These are phyloP conservation scores for Anguilla megastoma DNA, from an alignment of 2,797 vertebrate genomes.

Conservation along the genomic window DNA sequence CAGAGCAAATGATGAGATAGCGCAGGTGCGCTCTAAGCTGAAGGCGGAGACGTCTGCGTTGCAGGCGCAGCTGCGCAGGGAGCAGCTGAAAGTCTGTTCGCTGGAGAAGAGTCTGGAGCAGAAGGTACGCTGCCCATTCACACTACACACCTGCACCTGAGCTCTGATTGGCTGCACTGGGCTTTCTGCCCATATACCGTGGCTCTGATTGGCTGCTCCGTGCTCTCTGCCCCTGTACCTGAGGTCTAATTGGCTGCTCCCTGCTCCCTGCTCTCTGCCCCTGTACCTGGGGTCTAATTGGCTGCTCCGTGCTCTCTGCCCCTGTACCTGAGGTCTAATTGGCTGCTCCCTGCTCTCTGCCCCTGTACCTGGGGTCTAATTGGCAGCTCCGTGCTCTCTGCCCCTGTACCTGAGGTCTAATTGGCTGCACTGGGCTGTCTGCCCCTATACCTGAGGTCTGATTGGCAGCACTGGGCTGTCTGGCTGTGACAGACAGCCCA, in stretches of 20 bases:
- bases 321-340: neutral
- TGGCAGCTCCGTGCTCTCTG: no score
- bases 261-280: neutral
- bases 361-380: no score
- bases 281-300: neutral
- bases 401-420: no score
- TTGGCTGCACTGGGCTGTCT: neutral
- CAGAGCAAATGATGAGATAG: slow-evolving; percentile 87
- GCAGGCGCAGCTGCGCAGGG: slow-evolving; percentile 81
- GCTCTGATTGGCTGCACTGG: neutral
- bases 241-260: no score
- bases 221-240: neutral
- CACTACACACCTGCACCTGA: neutral
- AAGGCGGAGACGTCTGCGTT: slow-evolving; percentile 75
- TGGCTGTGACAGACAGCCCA: no score
- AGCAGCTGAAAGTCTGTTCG: slow-evolving; percentile 86
- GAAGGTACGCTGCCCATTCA: slow-evolving; percentile 70
- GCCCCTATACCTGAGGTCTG: no score
- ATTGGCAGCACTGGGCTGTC: no score
- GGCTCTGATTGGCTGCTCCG: neutral
- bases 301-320: neutral
- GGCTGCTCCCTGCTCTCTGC: no score
- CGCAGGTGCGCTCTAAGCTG: slow-evolving; percentile 79
- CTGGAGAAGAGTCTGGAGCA: slow-evolving; percentile 87
- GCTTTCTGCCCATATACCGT: neutral